These are phyloP conservation scores for Nesidiocoris tenuis DNA, from an alignment of 2,888 invertebrate genomes.

Conservation along the genomic window DNA sequence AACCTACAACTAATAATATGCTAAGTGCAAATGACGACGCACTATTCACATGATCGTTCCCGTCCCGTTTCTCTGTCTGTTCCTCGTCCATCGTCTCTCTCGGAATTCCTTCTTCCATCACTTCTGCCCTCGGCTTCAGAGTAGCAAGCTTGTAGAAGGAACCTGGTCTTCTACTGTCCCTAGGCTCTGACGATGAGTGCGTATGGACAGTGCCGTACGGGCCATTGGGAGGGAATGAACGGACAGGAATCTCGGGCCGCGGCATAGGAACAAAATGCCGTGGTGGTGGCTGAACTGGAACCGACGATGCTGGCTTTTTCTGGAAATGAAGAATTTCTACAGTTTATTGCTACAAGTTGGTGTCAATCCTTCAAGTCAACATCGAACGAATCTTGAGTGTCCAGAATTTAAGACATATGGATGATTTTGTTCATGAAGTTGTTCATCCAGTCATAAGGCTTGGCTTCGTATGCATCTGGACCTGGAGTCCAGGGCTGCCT, in stretches of 20 bases:
- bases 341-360: too few relatives aligned
- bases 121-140: constrained; percentile 5
- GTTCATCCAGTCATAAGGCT: too few relatives aligned
- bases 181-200: constrained; percentile 11
- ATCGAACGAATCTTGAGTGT: too few relatives aligned
- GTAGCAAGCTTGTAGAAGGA: constrained; percentile 22
- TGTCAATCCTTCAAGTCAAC: too few relatives aligned
- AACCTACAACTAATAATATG: constrained; percentile 59
- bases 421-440: too few relatives aligned
- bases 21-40: constrained; percentile 55
- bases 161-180: constrained; percentile 9
- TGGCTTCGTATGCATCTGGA: too few relatives aligned
- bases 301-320: not conserved
- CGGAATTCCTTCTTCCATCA: constrained; percentile 13
- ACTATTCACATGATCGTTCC: constrained; percentile 45
- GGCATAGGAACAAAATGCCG: not conserved
- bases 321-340: too few relatives aligned
- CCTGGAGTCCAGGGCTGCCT: too few relatives aligned
- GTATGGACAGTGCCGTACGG: constrained; percentile 26
- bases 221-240: not conserved
- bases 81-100: constrained; percentile 4
- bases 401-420: too few relatives aligned
- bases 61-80: constrained; percentile 36
- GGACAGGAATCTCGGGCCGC: not conserved
- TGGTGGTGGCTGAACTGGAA: not conserved